Conservation (phyloP, 2,113 vertebrate genomes). For the Tricholaema leucomelas region DNA sequence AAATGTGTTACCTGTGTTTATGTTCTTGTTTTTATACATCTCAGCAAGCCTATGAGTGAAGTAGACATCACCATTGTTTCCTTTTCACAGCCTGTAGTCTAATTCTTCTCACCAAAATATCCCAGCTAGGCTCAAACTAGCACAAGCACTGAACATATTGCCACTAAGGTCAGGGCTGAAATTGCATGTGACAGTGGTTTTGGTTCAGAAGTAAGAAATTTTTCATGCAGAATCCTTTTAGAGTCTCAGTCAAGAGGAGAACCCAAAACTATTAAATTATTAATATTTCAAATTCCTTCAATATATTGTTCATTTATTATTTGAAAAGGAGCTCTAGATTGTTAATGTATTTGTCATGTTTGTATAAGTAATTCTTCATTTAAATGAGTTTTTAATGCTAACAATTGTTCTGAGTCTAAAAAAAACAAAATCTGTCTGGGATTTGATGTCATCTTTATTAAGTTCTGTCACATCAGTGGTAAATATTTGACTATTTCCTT, state of each 20-base stretch:
- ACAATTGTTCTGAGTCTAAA: background rate
- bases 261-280: background rate
- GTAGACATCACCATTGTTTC: too few relatives aligned
- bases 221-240: background rate
- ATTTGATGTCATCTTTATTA: slow-evolving; percentile 12
- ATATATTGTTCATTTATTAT: background rate
- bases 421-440: background rate
- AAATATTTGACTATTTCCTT: slow-evolving; percentile 7
- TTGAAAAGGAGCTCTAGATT: background rate
- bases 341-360: background rate
- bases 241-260: background rate
- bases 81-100: too few relatives aligned
- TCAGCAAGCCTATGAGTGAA: too few relatives aligned
- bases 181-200: background rate
- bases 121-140: too few relatives aligned
- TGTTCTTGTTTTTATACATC: too few relatives aligned
- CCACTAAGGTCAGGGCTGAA: background rate
- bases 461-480: background rate
- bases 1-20: too few relatives aligned
- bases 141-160: background rate
- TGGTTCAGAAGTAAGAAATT: background rate
- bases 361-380: slow-evolving; percentile 23
- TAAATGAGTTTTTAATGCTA: slow-evolving; percentile 32
- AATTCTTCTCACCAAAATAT: too few relatives aligned
- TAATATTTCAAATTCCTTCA: background rate